Conservation (phyloP, 2,888 invertebrate species). For the Lasioglossum villosulum region DNA sequence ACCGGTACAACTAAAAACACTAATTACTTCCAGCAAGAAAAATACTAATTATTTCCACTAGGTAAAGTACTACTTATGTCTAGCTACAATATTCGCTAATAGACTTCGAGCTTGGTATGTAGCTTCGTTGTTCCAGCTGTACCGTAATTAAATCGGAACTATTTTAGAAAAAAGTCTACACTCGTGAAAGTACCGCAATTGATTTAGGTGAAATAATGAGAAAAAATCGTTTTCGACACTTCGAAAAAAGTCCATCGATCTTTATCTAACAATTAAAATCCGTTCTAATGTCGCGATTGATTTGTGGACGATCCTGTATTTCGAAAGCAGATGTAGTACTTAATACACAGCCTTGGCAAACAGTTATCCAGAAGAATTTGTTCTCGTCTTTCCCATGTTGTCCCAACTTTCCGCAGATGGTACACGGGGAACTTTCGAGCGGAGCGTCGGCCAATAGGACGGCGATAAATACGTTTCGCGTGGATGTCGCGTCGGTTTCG, state of each 20-base stretch:
- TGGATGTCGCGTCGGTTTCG: slow-evolving; percentile 48
- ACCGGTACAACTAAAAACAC: not conserved
- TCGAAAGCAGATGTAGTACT: not conserved
- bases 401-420: not conserved
- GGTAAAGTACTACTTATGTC: not conserved
- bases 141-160: not conserved
- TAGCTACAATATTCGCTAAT: not conserved
- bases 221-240: not conserved
- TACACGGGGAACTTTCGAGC: not conserved
- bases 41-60: slow-evolving; percentile 1
- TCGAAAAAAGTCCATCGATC: too few relatives aligned
- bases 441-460: not conserved
- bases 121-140: not conserved
- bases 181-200: not conserved
- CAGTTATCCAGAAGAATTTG: not conserved
- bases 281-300: not conserved
- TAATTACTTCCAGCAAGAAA: not conserved
- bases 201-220: not conserved
- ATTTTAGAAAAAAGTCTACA: not conserved
- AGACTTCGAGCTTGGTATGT: not conserved
- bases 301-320: not conserved
- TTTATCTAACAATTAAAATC: not conserved
- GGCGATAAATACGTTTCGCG: slow-evolving; percentile 32
- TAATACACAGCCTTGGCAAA: not conserved
- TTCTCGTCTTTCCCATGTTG: not conserved